Evolutionary conservation across 1,140 invertebrate species (phyloP), one percentile per base, ranked within the genome.

Genomic region (Drosophila kepulauana): DNA sequence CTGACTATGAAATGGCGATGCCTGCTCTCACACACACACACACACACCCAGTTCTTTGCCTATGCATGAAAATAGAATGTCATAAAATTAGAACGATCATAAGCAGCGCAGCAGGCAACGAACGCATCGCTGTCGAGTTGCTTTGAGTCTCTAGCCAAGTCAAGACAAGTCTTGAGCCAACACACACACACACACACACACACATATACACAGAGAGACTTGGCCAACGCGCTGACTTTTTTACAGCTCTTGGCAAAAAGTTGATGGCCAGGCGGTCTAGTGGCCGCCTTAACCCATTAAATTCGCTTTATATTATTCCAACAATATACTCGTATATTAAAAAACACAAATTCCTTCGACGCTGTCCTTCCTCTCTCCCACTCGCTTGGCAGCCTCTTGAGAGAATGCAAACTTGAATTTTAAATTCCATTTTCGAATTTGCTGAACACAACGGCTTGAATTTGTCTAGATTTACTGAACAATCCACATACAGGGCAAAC

Each of bases 11-110:
- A 87, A 87, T 80, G 84, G 84, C 80, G 68, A 43, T 76, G 75
- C 64, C 28, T 35, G 79, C 68, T 51, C 43, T 58, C 79, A 73
- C n/a, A 5, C 15, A 75, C 67, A 71, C 52, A 59, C 73, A 76
- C 46, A 66, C 15, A n/a, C 15, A 54, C 41, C 30, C 61, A 67
- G 63, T 79, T 63, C 48, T 72, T 78, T 69, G 70, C 79, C 79
- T 86, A 85, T 86, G 82, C 82, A 89, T 88, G 85, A 88, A 89
- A 88, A 89, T 76, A 80, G 85, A 88, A 88, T 88, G 85, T 85
- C 85, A 89, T 89, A 88, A 88, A 88, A 88, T 89, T 88, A 89
- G 85, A 88, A 89, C 85, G 85, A 88, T 88, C 81, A 73, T 78
- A 76, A 87, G 82, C 59, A 33, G 43, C 52, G 46, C 13, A 25